Evolutionary conservation across 2,888 invertebrate genomes (phyloP).

Genomic region (Galerucella pusilla): DNA sequence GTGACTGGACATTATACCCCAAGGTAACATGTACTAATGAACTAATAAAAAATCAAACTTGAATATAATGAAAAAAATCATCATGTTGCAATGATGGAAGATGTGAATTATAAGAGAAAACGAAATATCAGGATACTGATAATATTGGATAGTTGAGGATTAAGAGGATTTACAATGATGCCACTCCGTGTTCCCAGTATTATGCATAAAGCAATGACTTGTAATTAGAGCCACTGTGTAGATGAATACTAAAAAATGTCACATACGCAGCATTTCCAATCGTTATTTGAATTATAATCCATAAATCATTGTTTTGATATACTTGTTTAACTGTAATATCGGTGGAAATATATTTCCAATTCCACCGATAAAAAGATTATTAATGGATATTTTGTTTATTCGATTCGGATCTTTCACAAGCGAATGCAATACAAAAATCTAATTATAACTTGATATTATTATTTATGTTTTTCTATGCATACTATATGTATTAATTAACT

Average conservation of each 20-base stretch:
- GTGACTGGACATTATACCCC: too few species aligned
- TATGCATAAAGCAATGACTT: too few species aligned
- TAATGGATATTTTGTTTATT: slow-evolving; percentile 28
- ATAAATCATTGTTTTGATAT: slow-evolving; percentile 31
- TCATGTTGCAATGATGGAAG: too few species aligned
- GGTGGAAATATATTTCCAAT: slow-evolving; percentile 31
- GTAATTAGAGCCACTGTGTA: not conserved
- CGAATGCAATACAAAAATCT: not conserved
- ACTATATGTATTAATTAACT: not conserved
- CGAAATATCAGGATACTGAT: too few species aligned
- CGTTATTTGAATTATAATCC: slow-evolving; percentile 15
- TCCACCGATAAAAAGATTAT: slow-evolving; percentile 32
- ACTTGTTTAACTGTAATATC: slow-evolving; percentile 32
- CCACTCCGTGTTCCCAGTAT: too few species aligned
- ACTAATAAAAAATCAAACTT: too few species aligned
- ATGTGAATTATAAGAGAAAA: too few species aligned
- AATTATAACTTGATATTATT: not conserved
- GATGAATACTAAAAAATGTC: not conserved
- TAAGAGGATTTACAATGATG: too few species aligned
- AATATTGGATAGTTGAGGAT: too few species aligned
- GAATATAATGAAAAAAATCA: too few species aligned
- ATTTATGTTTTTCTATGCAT: not conserved
- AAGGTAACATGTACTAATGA: too few species aligned
- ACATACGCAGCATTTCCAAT: slow-evolving; percentile 12
- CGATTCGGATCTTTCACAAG: slow-evolving; percentile 18